phyloP scores from a whole-genome alignment of 2,113 vertebrate genomes.

The Mugil cephalus region DNA sequence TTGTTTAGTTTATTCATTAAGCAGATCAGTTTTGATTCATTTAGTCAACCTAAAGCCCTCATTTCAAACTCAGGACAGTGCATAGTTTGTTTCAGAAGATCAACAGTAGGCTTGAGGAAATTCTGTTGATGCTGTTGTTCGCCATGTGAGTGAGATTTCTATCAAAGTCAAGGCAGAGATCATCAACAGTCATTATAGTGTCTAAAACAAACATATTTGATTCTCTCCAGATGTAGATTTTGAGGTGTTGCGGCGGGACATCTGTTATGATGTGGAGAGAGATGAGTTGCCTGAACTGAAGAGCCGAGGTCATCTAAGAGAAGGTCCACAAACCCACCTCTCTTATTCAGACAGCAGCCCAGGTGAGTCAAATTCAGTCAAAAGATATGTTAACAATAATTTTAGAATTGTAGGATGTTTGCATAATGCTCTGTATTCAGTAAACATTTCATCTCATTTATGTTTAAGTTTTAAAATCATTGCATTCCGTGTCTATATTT shows the following conservation, averaged over 20 bases:
- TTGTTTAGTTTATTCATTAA: neutral
- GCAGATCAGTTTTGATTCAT: neutral
- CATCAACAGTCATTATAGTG: no score
- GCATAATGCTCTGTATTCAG: neutral
- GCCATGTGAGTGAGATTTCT: no score
- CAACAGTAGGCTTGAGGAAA: neutral
- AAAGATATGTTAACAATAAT: no score
- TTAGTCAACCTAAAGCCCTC: neutral
- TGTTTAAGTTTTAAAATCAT: neutral
- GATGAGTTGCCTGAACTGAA: constrained; percentile 53
- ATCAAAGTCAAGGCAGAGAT: no score
- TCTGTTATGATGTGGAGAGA: constrained; percentile 54
- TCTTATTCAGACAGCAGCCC: constrained; percentile 50
- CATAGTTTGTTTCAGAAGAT: constrained; percentile 14
- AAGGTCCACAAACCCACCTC: constrained; percentile 42
- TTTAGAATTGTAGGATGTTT: no score
- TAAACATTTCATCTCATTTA: neutral
- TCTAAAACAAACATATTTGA: no score
- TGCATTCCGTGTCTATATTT: no score
- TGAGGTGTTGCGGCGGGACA: constrained; percentile 85
- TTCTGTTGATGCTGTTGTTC: neutral
- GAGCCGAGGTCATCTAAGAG: constrained; percentile 32
- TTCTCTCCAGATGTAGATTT: constrained; percentile 66
- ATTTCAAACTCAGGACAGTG: neutral
- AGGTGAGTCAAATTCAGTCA: constrained; percentile 58